Evolutionary conservation across 2,888 invertebrate genomes (phyloP).

Genomic region (Lycia hirtaria): DNA sequence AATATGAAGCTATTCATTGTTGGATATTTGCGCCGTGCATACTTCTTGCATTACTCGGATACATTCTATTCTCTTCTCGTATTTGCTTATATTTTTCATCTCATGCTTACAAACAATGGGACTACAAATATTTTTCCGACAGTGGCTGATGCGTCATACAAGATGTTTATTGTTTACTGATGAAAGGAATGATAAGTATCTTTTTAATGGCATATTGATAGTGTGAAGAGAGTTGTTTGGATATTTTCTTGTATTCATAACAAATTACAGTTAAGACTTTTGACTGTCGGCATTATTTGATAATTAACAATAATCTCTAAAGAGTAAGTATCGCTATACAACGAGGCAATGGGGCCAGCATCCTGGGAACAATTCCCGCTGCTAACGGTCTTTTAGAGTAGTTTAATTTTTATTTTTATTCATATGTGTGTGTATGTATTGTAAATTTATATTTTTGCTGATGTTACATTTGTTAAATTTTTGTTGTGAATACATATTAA

Average conservation of each 20-base stretch:
- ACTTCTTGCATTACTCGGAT: slow-evolving; percentile 22
- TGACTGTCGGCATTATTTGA: too few species aligned
- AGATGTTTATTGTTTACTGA: slow-evolving; percentile 54
- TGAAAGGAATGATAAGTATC: slow-evolving; percentile 50
- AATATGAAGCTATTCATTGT: slow-evolving; percentile 6
- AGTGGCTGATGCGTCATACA: slow-evolving; percentile 52
- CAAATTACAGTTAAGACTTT: background rate
- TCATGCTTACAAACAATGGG: slow-evolving; percentile 35
- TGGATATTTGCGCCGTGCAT: slow-evolving; percentile 27
- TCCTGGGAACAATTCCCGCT: too few species aligned
- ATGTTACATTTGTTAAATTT: too few species aligned
- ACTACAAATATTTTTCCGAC: slow-evolving; percentile 16
- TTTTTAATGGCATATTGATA: slow-evolving; percentile 43
- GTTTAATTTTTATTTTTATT: background rate
- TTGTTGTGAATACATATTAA: too few species aligned
- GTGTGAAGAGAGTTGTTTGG: slow-evolving; percentile 15
- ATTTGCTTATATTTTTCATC: slow-evolving; percentile 32
- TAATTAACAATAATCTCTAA: too few species aligned
- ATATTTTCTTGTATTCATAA: slow-evolving; percentile 13
- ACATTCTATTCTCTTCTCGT: slow-evolving; percentile 11
- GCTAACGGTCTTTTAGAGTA: too few species aligned
- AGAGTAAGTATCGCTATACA: too few species aligned
- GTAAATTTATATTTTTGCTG: too few species aligned
- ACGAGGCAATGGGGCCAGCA: too few species aligned
- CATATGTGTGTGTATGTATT: too few species aligned